These are phyloP conservation scores for Lontra canadensis DNA, from an alignment of 2,113 vertebrate species.

Conservation along the genomic window DNA sequence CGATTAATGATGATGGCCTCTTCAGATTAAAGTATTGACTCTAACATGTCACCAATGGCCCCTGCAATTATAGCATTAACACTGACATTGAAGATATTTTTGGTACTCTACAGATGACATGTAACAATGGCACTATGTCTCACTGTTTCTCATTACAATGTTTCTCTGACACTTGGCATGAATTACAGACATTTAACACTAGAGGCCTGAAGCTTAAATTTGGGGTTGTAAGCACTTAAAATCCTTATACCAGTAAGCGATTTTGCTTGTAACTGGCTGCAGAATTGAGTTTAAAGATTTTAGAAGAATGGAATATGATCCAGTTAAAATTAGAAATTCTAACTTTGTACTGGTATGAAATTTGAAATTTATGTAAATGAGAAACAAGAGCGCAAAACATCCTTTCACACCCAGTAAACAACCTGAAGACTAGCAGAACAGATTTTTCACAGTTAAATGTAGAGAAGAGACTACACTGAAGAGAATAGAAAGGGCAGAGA, in stretches of 20 bases:
- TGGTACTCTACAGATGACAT: constrained; percentile 24
- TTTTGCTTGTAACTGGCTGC: background rate
- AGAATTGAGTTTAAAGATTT: constrained; percentile 32
- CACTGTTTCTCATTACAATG: constrained; percentile 13
- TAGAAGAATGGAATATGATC: background rate
- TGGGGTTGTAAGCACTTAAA: background rate
- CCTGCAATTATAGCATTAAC: background rate
- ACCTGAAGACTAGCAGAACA: background rate
- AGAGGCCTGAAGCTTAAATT: background rate
- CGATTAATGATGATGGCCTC: background rate
- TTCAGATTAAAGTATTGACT: constrained; percentile 12
- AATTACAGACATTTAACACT: background rate
- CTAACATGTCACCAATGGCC: background rate
- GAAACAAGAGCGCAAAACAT: background rate
- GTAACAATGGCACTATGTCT: background rate
- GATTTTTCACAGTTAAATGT: background rate
- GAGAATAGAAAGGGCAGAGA: background rate
- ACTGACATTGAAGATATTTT: background rate
- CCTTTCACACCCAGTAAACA: background rate
- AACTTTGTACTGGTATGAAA: background rate
- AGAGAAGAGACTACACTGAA: background rate
- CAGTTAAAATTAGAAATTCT: background rate
- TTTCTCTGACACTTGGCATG: constrained; percentile 38
- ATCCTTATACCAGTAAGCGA: background rate
- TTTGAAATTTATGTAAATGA: background rate